Percentiles rank a stretch among this genome's conserved stretches.
Evolutionary conservation across 2,113 vertebrate genomes (phyloP).

Genomic region (Pheucticus melanocephalus): DNA sequence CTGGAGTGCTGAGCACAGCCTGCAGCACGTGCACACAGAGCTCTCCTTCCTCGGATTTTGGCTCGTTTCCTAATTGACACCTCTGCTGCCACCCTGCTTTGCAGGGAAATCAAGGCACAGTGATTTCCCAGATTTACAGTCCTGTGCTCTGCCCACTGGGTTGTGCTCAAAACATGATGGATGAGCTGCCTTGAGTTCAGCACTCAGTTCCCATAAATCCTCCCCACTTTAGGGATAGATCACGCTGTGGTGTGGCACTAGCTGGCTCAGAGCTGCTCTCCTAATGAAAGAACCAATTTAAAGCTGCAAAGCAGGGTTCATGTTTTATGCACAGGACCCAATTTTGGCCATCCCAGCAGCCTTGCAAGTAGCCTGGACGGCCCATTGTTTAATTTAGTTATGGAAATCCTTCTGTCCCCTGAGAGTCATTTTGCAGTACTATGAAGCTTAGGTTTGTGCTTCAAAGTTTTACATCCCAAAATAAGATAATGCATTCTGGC

Average conservation of each 20-base stretch:
- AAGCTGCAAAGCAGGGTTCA: neutral
- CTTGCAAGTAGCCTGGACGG: neutral
- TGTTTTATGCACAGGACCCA: neutral
- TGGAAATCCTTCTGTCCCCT: slow-evolving; percentile 28
- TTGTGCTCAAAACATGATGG: neutral
- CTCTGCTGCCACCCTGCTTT: neutral
- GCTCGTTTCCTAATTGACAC: neutral
- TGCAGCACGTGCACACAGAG: neutral
- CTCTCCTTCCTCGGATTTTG: neutral
- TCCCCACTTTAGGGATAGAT: neutral
- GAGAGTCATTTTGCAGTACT: neutral
- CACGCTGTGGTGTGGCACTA: neutral
- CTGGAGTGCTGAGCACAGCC: neutral
- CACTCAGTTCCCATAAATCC: neutral
- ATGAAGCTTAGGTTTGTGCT: slow-evolving; percentile 7
- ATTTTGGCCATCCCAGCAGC: neutral
- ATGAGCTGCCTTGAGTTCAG: neutral
- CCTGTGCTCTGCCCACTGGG: neutral
- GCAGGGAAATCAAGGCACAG: neutral
- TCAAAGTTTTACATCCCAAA: slow-evolving; percentile 47
- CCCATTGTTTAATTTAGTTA: neutral
- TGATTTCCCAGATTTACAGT: neutral
- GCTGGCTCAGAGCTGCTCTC: neutral
- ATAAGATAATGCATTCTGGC: slow-evolving; percentile 51
- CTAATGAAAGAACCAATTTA: neutral